phyloP scores from a whole-genome alignment of 2,888 invertebrate species.

The Reticulitermes lucifugus region DNA sequence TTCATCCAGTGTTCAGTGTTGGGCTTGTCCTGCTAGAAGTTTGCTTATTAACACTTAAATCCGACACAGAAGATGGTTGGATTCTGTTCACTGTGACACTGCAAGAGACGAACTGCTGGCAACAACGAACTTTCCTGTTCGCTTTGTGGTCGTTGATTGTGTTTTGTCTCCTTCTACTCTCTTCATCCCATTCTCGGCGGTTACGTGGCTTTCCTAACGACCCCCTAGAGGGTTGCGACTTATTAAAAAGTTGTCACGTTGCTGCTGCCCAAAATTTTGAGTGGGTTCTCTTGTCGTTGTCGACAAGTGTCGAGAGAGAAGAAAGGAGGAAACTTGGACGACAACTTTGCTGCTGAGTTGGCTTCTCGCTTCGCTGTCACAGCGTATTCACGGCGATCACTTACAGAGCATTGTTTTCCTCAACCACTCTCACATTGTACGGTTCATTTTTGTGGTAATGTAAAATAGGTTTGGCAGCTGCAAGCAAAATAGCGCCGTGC shows the following conservation, averaged over 20 bases:
- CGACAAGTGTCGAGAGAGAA: constrained; percentile 20
- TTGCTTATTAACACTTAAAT: no score
- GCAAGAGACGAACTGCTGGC: background rate
- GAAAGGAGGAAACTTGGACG: constrained; percentile 39
- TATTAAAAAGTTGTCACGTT: constrained; percentile 53
- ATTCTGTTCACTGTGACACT: background rate
- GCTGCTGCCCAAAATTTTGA: constrained; percentile 43
- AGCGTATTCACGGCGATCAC: constrained; percentile 6
- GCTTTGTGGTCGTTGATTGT: constrained; percentile 8
- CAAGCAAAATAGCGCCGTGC: no score
- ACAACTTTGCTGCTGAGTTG: constrained; percentile 29
- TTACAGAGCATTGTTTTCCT: constrained; percentile 11
- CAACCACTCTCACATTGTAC: background rate
- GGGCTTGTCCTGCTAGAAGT: no score
- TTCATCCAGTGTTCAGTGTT: no score
- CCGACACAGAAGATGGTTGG: no score
- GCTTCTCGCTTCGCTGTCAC: background rate
- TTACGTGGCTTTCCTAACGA: constrained; percentile 41
- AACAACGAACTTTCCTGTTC: constrained; percentile 1
- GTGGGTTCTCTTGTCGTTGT: constrained; percentile 50
- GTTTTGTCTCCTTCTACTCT: background rate
- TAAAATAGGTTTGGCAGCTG: no score
- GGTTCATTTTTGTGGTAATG: background rate
- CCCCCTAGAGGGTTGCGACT: constrained; percentile 49
- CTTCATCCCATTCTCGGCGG: background rate